Evolutionary conservation across 2,113 vertebrate genomes (phyloP), one percentile per base, ranked within the genome.

Genomic region (Xenopus laevis): DNA sequence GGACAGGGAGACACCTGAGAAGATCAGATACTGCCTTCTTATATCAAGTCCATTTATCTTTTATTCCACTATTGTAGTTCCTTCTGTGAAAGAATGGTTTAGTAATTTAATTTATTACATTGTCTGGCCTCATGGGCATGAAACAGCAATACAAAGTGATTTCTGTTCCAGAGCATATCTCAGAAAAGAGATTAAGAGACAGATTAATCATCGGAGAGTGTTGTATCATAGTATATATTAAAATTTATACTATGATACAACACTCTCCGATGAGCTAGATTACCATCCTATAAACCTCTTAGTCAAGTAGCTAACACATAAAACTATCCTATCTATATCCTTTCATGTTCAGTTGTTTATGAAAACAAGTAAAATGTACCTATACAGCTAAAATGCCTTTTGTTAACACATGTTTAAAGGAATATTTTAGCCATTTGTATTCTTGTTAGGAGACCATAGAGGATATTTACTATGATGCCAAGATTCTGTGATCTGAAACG

Each of bases 81-180:
- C 58, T 55, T 74, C 20, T 55, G 50, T 74, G 72, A 74, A 74
- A 68, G 65, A 74, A 74, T 52, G 65, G 65, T 68, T 74, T 61
- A 68, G 55, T 60, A 68, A 74, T 74, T 74, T 68, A 67, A 68
- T 74, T 74, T 74, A 74, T 74, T 67, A 68, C 65, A 61, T 44
- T 61, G 65, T 40, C 72, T 74, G 59, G 64, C 67, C 65, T 74
- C 72, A 68, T 74, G 55, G 65, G 55, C 65, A 74, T 52, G 72
- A 68, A 68, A 55, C 65, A 68, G 72, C 65, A 68, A 68, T 68
- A 64, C 21, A 68, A 50, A 74, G 67, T 64, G 59, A 65, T 67
- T 74, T 74, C 67, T 47, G 47, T 55, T 74, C 60, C 72, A 45
- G 67, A 40, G 55, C 72, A 61, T 68, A 68, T 68, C 55, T 59